Evolutionary conservation across 1,140 invertebrate genomes (phyloP), one percentile per base, ranked within the genome.

Genomic region (Micrasema longulum): DNA sequence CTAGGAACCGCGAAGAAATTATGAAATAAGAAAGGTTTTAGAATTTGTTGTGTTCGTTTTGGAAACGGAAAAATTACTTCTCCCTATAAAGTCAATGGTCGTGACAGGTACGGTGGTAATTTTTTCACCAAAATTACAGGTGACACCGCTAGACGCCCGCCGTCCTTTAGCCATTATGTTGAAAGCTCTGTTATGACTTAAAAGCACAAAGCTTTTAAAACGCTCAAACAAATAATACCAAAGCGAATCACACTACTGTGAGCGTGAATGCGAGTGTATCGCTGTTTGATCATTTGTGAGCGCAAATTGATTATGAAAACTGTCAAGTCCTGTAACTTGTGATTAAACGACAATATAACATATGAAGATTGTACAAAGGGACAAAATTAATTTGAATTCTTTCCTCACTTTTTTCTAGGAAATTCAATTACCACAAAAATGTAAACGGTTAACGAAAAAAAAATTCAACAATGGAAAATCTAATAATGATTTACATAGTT

Each of bases 121-220:
- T 63, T 62, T 69, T 72, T 69, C n/a, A n/a, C 60, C 57, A 12
- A 73, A 73, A 73, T 73, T 73, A 73, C 47, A 69, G 71, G 71
- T 73, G 65, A 68, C 71, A 69, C 64, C 71, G 65, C 55, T 72
- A 73, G 65, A 63, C 66, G 16, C 71, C 64, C 16, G 48, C 12
- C 64, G 55, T 68, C 66, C 71, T 67, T 48, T 66, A 14, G 48
- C 50, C 36, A 67, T 72, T 72, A 72, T 35, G 53, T n/a, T 72
- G 64, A 72, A 72, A 72, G 71, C 71, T 72, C 63, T 36, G 63
- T 22, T 60, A 60, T 26, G 41, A 35, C 63, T 31, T 66, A 66
- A 66, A 55, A 67, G 64, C 71, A 57, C 63, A 72, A 72, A 72
- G 71, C 71, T 72, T 72, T 72, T 50, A 72, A 72, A 72, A 50